A percentile compares a stretch with the other conserved stretches of the same genome.
Evolutionary conservation across 2,797 vertebrate genomes (phyloP).

Genomic region (Acanthurus lineatus): DNA sequence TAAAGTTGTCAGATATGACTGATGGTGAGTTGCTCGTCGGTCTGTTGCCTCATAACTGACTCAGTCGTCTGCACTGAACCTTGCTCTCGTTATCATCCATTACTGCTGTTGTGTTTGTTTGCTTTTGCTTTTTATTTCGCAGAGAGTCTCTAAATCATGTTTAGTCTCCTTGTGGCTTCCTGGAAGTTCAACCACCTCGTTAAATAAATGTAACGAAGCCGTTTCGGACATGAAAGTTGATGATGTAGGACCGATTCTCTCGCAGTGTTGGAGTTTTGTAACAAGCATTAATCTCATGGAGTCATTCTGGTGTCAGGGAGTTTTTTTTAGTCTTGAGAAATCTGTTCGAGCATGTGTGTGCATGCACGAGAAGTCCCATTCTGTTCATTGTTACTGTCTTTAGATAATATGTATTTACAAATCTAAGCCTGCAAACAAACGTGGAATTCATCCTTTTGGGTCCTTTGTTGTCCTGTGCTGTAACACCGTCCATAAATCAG

Average conservation of each 20-base stretch:
- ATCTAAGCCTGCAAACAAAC: too few relatives aligned
- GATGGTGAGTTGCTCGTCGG: conserved; percentile 13
- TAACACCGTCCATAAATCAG: neutral
- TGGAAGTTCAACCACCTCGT: conserved; percentile 9
- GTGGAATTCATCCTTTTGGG: neutral
- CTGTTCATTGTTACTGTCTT: neutral
- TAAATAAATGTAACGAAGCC: conserved; percentile 5
- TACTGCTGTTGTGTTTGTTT: conserved; percentile 3
- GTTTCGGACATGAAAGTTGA: neutral
- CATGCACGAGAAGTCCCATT: neutral
- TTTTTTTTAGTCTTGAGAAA: neutral
- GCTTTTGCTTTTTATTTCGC: conserved; percentile 4
- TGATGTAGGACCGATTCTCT: neutral
- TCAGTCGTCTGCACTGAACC: conserved; percentile 10
- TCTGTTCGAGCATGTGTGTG: neutral
- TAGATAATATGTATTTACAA: neutral
- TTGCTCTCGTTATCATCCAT: neutral
- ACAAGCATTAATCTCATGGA: conserved; percentile 14
- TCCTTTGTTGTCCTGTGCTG: neutral
- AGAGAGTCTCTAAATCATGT: neutral
- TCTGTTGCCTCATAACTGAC: conserved; percentile 37
- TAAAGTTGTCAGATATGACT: conserved; percentile 32
- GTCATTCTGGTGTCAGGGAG: neutral
- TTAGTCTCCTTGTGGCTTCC: conserved; percentile 12
- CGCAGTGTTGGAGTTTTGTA: neutral